These are phyloP conservation scores for Fragum fragum DNA, from an alignment of 2,888 invertebrate genomes.

Conservation along the genomic window DNA sequence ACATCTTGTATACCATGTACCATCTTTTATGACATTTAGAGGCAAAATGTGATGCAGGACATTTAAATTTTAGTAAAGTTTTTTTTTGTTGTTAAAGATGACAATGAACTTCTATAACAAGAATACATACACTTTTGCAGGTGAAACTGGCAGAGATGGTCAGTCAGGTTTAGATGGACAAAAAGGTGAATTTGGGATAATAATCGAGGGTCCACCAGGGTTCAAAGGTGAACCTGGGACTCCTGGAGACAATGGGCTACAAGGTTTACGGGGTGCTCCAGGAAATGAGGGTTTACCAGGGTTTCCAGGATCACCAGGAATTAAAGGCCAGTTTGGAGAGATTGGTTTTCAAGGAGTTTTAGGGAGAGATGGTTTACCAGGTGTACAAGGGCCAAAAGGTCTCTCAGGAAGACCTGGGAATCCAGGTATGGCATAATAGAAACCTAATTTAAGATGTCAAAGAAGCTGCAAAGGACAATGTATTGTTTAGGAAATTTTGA, in stretches of 20 bases:
- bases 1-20: no score
- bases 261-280: constrained; percentile 72
- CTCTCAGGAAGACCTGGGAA: constrained; percentile 69
- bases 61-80: no score
- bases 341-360: constrained; percentile 40
- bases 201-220: constrained; percentile 44
- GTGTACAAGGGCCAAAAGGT: constrained; percentile 58
- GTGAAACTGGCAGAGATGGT: constrained; percentile 64
- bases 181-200: constrained; percentile 58
- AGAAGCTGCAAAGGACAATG: no score
- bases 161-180: constrained; percentile 63
- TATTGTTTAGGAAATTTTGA: no score
- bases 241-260: constrained; percentile 44
- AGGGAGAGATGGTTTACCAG: constrained; percentile 53
- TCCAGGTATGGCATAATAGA: constrained; percentile 68
- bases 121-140: background rate
- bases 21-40: no score
- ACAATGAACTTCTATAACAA: no score
- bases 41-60: no score
- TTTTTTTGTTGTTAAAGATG: no score
- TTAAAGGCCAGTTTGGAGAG: constrained; percentile 59
- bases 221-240: constrained; percentile 65
- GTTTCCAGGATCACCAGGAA: constrained; percentile 76
- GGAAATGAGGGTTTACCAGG: constrained; percentile 68
- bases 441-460: no score